Conservation (phyloP, 2,888 invertebrate species). For the Trypoxylon attenuatum region DNA sequence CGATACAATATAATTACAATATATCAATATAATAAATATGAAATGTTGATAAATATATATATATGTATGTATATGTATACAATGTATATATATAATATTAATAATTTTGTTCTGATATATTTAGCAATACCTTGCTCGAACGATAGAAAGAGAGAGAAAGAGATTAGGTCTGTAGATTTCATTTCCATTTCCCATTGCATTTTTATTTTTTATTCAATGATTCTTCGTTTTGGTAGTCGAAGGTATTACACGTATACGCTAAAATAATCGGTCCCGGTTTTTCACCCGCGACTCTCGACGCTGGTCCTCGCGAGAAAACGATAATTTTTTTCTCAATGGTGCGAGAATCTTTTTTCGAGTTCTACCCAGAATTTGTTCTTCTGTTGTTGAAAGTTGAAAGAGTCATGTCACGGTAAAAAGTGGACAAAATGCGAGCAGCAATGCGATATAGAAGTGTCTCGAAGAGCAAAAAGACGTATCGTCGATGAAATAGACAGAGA, state of each 20-base stretch:
- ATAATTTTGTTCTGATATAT: conserved; percentile 39
- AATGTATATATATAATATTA: conserved; percentile 37
- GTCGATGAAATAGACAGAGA: conserved; percentile 42
- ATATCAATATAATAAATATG: conserved; percentile 61
- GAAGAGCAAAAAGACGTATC: conserved; percentile 43
- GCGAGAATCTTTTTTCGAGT: too few species aligned
- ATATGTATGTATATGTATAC: conserved; percentile 28
- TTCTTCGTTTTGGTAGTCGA: conserved; percentile 28
- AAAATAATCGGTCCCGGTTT: conserved; percentile 46
- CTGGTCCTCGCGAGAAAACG: conserved; percentile 20
- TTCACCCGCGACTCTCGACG: conserved; percentile 16
- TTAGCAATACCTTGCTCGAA: conserved; percentile 44
- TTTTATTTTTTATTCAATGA: background rate
- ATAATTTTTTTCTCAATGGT: conserved; percentile 17
- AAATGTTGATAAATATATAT: conserved; percentile 50
- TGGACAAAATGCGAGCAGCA: conserved; percentile 24
- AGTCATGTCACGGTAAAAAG: too few species aligned
- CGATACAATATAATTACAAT: conserved; percentile 57
- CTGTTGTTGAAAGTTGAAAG: too few species aligned
- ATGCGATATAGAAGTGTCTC: conserved; percentile 40
- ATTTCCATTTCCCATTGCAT: conserved; percentile 21
- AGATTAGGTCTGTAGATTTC: conserved; percentile 32
- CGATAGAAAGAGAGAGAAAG: too few species aligned
- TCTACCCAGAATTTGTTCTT: too few species aligned
- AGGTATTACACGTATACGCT: conserved; percentile 32